Percentiles rank a stretch among this genome's conserved stretches.
Evolutionary conservation across 2,888 invertebrate genomes (phyloP).

Genomic region (Colostygia pectinataria): DNA sequence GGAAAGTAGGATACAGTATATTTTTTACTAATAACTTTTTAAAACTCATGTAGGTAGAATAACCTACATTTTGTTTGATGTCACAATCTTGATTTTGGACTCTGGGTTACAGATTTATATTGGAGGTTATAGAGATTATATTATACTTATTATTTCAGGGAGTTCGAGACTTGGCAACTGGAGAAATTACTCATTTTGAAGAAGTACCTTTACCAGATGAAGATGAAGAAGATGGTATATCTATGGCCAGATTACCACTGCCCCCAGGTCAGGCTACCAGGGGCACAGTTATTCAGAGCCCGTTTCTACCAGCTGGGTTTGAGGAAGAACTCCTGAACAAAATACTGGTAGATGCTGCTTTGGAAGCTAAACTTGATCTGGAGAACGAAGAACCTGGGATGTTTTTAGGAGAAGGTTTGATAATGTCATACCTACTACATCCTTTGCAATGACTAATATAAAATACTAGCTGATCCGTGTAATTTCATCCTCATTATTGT

Average conservation of each 20-base stretch:
- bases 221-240: slow-evolving; percentile 80
- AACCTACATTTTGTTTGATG: too few species aligned
- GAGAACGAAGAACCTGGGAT: slow-evolving; percentile 68
- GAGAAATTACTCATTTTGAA: slow-evolving; percentile 85
- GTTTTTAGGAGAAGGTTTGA: slow-evolving; percentile 76
- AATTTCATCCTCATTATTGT: too few species aligned
- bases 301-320: slow-evolving; percentile 95
- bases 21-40: too few species aligned
- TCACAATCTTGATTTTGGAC: too few species aligned
- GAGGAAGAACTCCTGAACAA: slow-evolving; percentile 76
- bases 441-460: too few species aligned
- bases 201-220: slow-evolving; percentile 79
- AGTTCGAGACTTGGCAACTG: slow-evolving; percentile 89
- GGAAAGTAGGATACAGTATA: too few species aligned
- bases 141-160: slow-evolving; percentile 69
- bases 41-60: too few species aligned
- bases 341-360: slow-evolving; percentile 61
- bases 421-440: too few species aligned
- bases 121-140: too few species aligned
- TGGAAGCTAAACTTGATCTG: slow-evolving; percentile 63
- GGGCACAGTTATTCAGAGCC: slow-evolving; percentile 91
- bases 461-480: too few species aligned
- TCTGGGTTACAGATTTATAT: too few species aligned
- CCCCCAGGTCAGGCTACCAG: slow-evolving; percentile 87
- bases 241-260: slow-evolving; percentile 90